phyloP scores from a whole-genome alignment of 64 coral and sea anemone genomes.

The Stylophora pistillata region DNA sequence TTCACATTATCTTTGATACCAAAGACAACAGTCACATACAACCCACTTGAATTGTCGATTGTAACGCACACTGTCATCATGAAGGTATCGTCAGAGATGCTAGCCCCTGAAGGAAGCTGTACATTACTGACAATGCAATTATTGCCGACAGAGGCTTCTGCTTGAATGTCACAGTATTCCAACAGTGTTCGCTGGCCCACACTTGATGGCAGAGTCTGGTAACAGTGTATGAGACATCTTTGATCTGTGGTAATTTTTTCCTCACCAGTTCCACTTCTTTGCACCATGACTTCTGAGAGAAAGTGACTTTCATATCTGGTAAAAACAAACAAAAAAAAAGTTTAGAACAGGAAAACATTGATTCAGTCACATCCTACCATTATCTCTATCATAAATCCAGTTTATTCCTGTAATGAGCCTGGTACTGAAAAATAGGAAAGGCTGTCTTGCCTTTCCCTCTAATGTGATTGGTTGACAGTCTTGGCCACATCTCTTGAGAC shows the following conservation, averaged over 20 bases:
- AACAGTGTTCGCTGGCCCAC: slow-evolving; percentile 74
- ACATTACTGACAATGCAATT: slow-evolving; percentile 87
- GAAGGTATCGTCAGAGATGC: slow-evolving; percentile 64
- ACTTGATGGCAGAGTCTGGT: slow-evolving; percentile 42
- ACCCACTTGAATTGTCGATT: not conserved
- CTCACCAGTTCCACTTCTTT: not conserved
- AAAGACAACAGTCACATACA: slow-evolving; percentile 94
- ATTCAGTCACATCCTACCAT: not conserved
- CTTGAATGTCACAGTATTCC: slow-evolving; percentile 81
- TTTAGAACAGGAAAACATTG: not conserved
- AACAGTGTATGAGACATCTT: slow-evolving; percentile 71
- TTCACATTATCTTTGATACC: slow-evolving; percentile 87
- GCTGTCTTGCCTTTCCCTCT: no score
- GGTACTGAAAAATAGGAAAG: no score
- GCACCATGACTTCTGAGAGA: slow-evolving; percentile 69
- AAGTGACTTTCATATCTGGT: slow-evolving; percentile 63
- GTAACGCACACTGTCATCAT: slow-evolving; percentile 84
- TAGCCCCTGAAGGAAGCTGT: slow-evolving; percentile 60
- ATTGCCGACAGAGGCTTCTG: slow-evolving; percentile 57
- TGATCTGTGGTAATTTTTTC: slow-evolving; percentile 14
- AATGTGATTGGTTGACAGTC: no score
- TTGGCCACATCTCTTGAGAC: no score
- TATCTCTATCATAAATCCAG: not conserved
- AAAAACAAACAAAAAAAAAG: not conserved
- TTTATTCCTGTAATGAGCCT: no score